Conservation (phyloP, 1,140 invertebrate species). For the Spodoptera frugiperda region DNA sequence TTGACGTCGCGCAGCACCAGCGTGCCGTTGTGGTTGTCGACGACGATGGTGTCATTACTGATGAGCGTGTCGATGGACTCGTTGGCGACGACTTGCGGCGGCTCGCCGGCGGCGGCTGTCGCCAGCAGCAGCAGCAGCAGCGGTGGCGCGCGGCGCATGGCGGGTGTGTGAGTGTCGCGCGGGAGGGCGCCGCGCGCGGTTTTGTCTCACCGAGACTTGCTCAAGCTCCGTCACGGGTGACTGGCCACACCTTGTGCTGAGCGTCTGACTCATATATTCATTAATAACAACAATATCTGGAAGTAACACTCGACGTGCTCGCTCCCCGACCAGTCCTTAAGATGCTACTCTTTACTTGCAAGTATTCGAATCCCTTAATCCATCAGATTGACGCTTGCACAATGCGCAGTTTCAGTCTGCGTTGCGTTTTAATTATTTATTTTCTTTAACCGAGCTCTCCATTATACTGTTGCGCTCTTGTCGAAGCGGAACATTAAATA, state of each 20-base stretch:
- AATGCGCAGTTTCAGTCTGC: too few relatives aligned
- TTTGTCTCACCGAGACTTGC: conserved; percentile 75
- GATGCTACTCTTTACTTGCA: too few relatives aligned
- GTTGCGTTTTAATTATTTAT: too few relatives aligned
- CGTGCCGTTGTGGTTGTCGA: conserved; percentile 58
- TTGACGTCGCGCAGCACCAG: conserved; percentile 49
- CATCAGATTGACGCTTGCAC: too few relatives aligned
- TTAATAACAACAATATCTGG: neutral
- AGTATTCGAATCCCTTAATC: too few relatives aligned
- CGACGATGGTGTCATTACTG: conserved; percentile 45
- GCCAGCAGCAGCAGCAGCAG: conserved; percentile 62
- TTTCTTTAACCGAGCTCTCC: too few relatives aligned
- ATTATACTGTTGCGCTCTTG: too few relatives aligned
- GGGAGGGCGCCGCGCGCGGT: conserved; percentile 65
- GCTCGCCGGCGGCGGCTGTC: conserved; percentile 55
- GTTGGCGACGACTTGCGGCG: conserved; percentile 51
- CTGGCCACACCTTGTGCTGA: conserved; percentile 44
- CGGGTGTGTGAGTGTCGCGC: conserved; percentile 77
- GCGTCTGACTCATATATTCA: conserved; percentile 31
- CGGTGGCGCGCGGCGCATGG: conserved; percentile 72
- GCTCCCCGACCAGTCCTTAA: neutral
- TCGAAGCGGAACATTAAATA: too few relatives aligned
- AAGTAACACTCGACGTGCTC: neutral
- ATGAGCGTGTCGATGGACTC: conserved; percentile 55
- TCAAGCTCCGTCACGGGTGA: conserved; percentile 65